These are phyloP conservation scores for Microhierax caerulescens DNA, from an alignment of 2,797 vertebrate species.

Conservation along the genomic window DNA sequence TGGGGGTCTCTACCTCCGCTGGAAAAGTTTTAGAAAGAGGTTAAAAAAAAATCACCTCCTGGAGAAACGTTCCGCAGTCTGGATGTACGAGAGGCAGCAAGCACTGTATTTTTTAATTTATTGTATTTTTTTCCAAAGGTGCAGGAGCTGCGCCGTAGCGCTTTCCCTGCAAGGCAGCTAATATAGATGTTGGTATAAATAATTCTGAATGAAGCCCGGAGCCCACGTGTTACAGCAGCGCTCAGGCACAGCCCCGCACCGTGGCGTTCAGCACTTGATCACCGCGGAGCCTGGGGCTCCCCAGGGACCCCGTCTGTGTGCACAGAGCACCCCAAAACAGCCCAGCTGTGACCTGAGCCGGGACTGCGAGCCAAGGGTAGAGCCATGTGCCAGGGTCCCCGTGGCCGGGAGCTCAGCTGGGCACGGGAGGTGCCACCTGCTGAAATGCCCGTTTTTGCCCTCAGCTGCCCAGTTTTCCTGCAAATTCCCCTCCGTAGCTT, in stretches of 20 bases:
- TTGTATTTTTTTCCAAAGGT: neutral
- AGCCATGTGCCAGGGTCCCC: neutral
- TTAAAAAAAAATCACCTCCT: neutral
- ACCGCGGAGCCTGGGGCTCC: neutral
- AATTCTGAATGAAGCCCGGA: neutral
- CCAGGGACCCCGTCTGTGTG: neutral
- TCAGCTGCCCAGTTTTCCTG: neutral
- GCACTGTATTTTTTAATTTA: fast-evolving
- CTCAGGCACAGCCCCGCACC: neutral
- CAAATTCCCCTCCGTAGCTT: slow-evolving; percentile 3
- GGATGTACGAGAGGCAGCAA: neutral
- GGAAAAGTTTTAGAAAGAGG: neutral
- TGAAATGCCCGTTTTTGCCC: neutral
- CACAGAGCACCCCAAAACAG: neutral
- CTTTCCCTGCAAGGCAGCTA: neutral
- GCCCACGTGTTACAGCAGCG: neutral
- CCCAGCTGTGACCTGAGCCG: neutral
- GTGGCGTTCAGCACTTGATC: fast-evolving
- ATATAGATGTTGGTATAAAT: slow-evolving; percentile 8
- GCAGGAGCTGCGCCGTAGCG: neutral
- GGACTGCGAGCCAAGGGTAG: fast-evolving
- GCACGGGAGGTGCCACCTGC: neutral
- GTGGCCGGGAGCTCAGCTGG: fast-evolving
- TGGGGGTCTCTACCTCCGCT: neutral
- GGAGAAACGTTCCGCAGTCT: neutral